Base-by-base conservation (phyloP, 2,113 vertebrate genomes). In the Glareola pratincola region DNA sequence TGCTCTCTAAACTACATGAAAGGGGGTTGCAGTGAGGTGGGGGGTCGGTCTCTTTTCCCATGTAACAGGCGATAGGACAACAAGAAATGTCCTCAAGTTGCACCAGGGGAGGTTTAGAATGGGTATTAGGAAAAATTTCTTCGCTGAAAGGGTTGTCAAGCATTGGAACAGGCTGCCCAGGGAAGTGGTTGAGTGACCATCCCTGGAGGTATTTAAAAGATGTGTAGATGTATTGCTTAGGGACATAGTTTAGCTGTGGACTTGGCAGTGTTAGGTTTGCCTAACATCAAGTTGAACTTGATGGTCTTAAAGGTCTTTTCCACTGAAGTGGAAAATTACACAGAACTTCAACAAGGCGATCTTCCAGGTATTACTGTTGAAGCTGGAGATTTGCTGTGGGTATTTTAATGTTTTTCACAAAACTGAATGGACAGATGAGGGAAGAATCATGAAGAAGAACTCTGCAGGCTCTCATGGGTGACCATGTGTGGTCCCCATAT, bases 81-180 rank as follows among this genome's bases (percentile, higher is more conserved):
- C 12, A 68, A 5, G 26, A 68, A 67, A 41, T 5, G 6, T 30
- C 17, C 36, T 64, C 7, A 37, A 37, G 39, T 15, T 69, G 21
- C 0, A 0, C 8, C 9, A 34, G 22, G n/a, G 41, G 16, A 48
- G 8, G 29, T 37, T 69, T 50, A 50, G 43, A 27, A 5, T 48
- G 12, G 53, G 7, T 32, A 12, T 47, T 37, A 57, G 12, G 54
- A 71, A 69, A 69, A 43, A 15, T 2, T 16, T 57, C 21, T 81
- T 47, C 34, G 37, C 16, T 1, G 3, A 37, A 37, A 68, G 21
- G 5, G 15, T 32, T 81, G 3, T 37, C 27, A 57, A 32, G 10
- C 27, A 27, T 5, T 71, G 66, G 66, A 83, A 71, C 10, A 50
- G 66, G 54, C 80, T 71, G 17, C 30, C 32, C 29, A 34, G 41